Evolutionary conservation across 1,140 invertebrate genomes (phyloP).

Genomic region (Amphibalanus amphitrite): DNA sequence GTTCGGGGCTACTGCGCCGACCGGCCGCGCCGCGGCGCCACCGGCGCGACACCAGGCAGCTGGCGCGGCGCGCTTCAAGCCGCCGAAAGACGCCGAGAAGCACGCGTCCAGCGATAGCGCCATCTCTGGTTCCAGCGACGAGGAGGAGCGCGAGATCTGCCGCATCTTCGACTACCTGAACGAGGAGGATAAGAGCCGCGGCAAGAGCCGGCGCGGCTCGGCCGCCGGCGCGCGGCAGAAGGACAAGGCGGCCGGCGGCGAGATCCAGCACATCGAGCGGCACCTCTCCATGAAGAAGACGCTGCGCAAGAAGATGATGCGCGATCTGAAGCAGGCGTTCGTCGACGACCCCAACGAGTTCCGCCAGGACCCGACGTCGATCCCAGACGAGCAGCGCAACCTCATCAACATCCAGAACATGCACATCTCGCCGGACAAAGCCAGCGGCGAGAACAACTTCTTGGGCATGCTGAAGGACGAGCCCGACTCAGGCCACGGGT

Average conservation of each 20-base stretch:
- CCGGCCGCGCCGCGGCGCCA: not conserved
- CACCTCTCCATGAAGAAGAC: slow-evolving; percentile 75
- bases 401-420: slow-evolving; percentile 45
- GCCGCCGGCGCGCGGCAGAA: slow-evolving; percentile 6
- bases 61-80: not conserved
- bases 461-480: slow-evolving; percentile 46
- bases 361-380: slow-evolving; percentile 37
- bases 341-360: slow-evolving; percentile 54
- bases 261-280: slow-evolving; percentile 55
- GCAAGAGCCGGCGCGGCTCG: slow-evolving; percentile 23
- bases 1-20: not conserved
- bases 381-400: slow-evolving; percentile 44
- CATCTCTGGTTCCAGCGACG: slow-evolving; percentile 28
- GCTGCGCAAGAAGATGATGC: slow-evolving; percentile 66
- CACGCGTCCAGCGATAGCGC: not conserved
- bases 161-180: slow-evolving; percentile 19
- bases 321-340: slow-evolving; percentile 53
- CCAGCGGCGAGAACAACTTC: slow-evolving; percentile 41
- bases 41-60: not conserved
- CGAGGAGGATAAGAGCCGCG: slow-evolving; percentile 31
- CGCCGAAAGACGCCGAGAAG: not conserved
- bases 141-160: slow-evolving; percentile 24
- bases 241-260: slow-evolving; percentile 31
- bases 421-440: slow-evolving; percentile 30
- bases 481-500: slow-evolving; percentile 35